Conservation (phyloP, 2,888 invertebrate genomes). For the Dendrolimus pini region DNA sequence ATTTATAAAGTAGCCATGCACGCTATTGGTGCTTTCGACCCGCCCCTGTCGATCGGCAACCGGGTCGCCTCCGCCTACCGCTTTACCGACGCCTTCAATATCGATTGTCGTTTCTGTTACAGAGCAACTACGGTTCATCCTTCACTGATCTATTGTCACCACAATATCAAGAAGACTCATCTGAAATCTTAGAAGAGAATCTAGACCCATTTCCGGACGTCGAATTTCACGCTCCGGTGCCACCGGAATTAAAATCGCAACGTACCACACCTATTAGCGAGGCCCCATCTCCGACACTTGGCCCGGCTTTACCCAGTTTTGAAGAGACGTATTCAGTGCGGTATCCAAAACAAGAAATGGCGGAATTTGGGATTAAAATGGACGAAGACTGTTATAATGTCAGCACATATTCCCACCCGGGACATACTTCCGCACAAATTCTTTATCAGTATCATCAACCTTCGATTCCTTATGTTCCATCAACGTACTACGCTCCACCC, state of each 20-base stretch:
- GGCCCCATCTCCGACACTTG: slow-evolving; percentile 61
- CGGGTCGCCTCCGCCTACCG: slow-evolving; percentile 42
- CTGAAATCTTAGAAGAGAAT: slow-evolving; percentile 82
- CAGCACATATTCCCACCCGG: slow-evolving; percentile 75
- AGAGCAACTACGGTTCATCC: slow-evolving; percentile 88
- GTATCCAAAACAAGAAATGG: slow-evolving; percentile 80
- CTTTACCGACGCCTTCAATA: slow-evolving; percentile 54
- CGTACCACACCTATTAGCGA: slow-evolving; percentile 61
- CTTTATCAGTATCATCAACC: slow-evolving; percentile 78
- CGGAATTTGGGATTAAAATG: slow-evolving; percentile 86
- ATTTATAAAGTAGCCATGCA: slow-evolving; percentile 2
- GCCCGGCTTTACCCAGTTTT: slow-evolving; percentile 87
- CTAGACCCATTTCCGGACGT: slow-evolving; percentile 86
- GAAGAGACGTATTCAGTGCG: slow-evolving; percentile 92
- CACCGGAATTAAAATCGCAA: slow-evolving; percentile 59
- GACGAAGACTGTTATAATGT: slow-evolving; percentile 90
- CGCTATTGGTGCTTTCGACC: slow-evolving; percentile 52
- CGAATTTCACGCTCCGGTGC: slow-evolving; percentile 68
- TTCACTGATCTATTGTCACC: slow-evolving; percentile 87
- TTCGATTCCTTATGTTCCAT: slow-evolving; percentile 71
- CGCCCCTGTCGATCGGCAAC: slow-evolving; percentile 48
- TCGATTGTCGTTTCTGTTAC: slow-evolving; percentile 68
- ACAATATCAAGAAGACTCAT: slow-evolving; percentile 84
- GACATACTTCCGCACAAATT: slow-evolving; percentile 73
- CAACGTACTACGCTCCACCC: slow-evolving; percentile 77